Base-by-base conservation (phyloP, 2,888 invertebrate species). In the Cryptocephalus primarius region DNA sequence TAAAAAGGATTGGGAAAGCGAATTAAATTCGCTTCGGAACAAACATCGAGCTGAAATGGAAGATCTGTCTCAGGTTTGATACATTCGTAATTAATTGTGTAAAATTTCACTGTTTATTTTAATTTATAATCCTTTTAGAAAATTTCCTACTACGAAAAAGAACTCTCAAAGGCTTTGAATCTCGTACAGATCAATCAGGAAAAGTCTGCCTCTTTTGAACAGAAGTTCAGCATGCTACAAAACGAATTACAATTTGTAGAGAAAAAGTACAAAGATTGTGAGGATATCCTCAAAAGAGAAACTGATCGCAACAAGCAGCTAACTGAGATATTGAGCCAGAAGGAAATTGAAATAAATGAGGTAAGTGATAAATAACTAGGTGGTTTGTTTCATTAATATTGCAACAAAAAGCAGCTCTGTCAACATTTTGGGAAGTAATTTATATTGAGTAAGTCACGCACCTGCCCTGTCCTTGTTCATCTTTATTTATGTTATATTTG, bases 161-260 rank as follows among this genome's bases (percentile, higher is more conserved):
- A 89, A 69, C 69, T 85, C 1, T 78, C 83, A 32, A 83, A 84
- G 69, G 80, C 85, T 0, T 66, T 85, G 39, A 80, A 80, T 56
- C 63, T 86, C 36, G 83, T 81, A 0, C 79, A 81, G 33, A 78
- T 77, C 52, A 81, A 79, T 59, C 80, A 84, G 63, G 79, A 80
- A 22, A 83, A 82, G 64, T 75, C 75, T 48, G 77, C 77, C 47
- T 69, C 70, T 38, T 55, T 82, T 0, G 76, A 78, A 45, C 51
- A 60, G 1, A 77, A 80, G 48, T 71, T 75, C 46, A 66, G 68
- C 9, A 70, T 72, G 42, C 61, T 75, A 43, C 73, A 76, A 41
- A 72, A 67, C 12, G 73, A 60, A 56, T 64, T 40, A 59, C 54
- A 70, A 73, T 43, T 49, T 10, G 45, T 59, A 8, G 56, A 58